Evolutionary conservation across 2,888 invertebrate species (phyloP), one percentile per base, ranked within the genome.

Genomic region (Actias luna): DNA sequence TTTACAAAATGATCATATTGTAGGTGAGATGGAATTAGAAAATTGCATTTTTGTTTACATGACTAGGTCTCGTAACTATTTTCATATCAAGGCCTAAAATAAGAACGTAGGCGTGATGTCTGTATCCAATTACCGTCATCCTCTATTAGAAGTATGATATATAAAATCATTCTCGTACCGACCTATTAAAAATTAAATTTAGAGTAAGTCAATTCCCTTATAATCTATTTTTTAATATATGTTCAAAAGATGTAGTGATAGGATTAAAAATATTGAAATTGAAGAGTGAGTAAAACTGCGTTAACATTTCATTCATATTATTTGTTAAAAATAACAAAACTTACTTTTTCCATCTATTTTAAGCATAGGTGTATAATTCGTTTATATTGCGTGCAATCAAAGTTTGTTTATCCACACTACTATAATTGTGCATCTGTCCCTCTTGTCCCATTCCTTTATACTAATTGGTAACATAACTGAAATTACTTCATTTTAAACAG

Each of bases 21-120:
- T 42, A 18, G 18, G 18, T n/a, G 18, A 42, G 42, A 18, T 18
- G 18, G 2, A 39, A 1, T n/a, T 42, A 42, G 5, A 42, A 42
- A n/a, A n/a, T 5, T 25, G n/a, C 25, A 25, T 25, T 50, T 50
- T 25, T 50, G 12, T 50, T 42, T 25, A 25, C 3, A 50, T 25
- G 22, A 25, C 12, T 50, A 55, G 55, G 58, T 60, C 27, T 69
- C 67, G 69, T 72, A 73, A 73, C 39, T 64, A 70, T 67, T 70
- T 69, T 74, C 78, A 83, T 79, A 78, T 77, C 79, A 76, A 75
- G 82, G 83, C 84, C 84, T 83, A 83, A 81, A 66, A 73, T n/a
- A 72, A 71, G 77, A 75, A 76, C 68, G 61, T 71, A 72, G 68
- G 67, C 65, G 66, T 67, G 58, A 55, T 55, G 55, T 69, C 63